Base-by-base conservation (phyloP, 2,888 invertebrate genomes). In the Amphipoea lucens region DNA sequence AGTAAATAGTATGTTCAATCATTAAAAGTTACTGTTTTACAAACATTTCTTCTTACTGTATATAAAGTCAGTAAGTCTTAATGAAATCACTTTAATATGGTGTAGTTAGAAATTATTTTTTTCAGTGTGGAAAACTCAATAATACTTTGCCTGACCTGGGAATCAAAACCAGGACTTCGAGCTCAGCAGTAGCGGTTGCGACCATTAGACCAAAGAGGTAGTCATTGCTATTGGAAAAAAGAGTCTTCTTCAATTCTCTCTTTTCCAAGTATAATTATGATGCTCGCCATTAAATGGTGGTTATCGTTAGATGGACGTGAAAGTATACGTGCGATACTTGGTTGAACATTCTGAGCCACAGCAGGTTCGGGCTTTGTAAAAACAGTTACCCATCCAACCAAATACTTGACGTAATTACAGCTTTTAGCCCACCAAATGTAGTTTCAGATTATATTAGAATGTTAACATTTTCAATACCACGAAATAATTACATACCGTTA, bases 401-500 rank as follows among this genome's bases (percentile, higher is more conserved):
- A 54, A 62, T 51, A 12, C n/a, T 23, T 65, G 20, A 23, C 20
- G 20, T n/a, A 60, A 57, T 71, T 36, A 72, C 12, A 48, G 6
- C 11, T 77, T 36, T 40, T 48, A 67, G 11, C 6, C 14, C n/a
- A 11, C n/a, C 2, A 29, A 62, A 40, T 54, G 0, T 29, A 23
- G 29, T 20, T 63, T 68, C 23, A 78, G 40, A 45, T 17, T 17
- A 36, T 36, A 51, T n/a, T 57, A n/a, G 40, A 71, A 57, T 17
- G 23, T 45, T 51, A 9, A 54, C 12, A 67, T 45, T 62, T 74
- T 67, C 17, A 74, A 62, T 57, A 29, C 48, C 63, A n/a, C 40
- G 6, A 82, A 82, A 69, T n/a, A 82, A 51, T 69, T 57, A 82
- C 17, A 63, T 29, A 29, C 12, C 1, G 23, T 14, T 67, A n/a